A percentile compares a stretch with the other conserved stretches of the same genome.
Conservation (phyloP, 2,797 vertebrate species). For the Pseudochirops cupreus region DNA sequence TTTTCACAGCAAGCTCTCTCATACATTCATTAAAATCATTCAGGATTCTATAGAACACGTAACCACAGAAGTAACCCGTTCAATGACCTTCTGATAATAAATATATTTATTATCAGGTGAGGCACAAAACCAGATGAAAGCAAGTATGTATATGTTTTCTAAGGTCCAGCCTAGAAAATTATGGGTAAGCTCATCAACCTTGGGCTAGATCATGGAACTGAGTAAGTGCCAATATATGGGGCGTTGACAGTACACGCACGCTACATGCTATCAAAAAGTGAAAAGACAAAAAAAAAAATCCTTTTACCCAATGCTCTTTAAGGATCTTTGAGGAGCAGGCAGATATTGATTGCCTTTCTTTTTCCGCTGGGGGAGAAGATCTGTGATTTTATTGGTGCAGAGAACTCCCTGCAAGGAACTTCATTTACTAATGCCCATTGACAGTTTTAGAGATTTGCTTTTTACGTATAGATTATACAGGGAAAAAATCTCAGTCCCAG, state of each 20-base stretch:
- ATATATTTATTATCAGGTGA: not conserved
- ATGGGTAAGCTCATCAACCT: not conserved
- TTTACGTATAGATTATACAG: conserved; percentile 36
- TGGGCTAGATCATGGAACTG: not conserved
- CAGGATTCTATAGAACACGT: not conserved
- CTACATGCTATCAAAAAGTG: not conserved
- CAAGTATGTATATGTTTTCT: not conserved
- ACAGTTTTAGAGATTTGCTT: conserved; percentile 8
- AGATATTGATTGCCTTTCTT: not conserved
- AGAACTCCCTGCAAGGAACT: not conserved
- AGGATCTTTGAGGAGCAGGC: not conserved
- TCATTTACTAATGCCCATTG: conserved; percentile 45
- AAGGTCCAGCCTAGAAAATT: not conserved
- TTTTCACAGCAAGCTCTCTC: not conserved
- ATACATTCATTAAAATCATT: not conserved
- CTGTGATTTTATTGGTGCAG: not conserved
- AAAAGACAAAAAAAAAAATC: not conserved
- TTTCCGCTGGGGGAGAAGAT: not conserved
- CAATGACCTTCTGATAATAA: not conserved
- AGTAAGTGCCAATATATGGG: too few relatives aligned
- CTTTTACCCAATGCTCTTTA: too few relatives aligned
- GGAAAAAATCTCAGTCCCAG: not conserved
- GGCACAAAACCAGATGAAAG: not conserved
- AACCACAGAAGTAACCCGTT: not conserved
- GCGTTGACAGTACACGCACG: not conserved